These are phyloP conservation scores for Nudaria mundana DNA, from an alignment of 2,888 invertebrate species.

Conservation along the genomic window DNA sequence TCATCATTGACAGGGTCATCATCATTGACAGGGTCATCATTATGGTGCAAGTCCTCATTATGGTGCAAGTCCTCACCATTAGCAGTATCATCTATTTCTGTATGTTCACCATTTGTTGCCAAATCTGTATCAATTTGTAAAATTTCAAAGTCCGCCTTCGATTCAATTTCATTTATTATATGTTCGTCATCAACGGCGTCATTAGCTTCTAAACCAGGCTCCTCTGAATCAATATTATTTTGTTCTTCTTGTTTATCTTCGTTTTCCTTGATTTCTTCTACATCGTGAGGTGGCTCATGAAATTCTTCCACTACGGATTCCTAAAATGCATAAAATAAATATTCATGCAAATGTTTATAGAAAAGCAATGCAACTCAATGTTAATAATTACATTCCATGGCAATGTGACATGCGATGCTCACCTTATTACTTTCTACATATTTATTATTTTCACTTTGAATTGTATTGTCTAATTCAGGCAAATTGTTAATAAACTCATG, in stretches of 20 bases:
- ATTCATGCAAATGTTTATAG: conserved; percentile 68
- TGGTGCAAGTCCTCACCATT: too few relatives aligned
- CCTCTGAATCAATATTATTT: background rate
- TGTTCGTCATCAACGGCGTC: conserved; percentile 22
- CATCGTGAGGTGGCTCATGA: conserved; percentile 8
- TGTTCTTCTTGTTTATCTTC: conserved; percentile 11
- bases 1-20: too few relatives aligned
- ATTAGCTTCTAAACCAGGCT: conserved; percentile 6
- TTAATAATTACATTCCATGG: conserved; percentile 49
- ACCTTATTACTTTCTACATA: conserved; percentile 53
- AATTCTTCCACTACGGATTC: conserved; percentile 44
- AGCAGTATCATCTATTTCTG: background rate
- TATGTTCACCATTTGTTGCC: background rate
- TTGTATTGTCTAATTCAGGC: conserved; percentile 64
- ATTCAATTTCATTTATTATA: conserved; percentile 14
- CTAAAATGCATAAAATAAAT: conserved; percentile 67
- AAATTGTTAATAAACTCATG: conserved; percentile 68
- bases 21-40: too few relatives aligned
- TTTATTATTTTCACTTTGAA: conserved; percentile 30
- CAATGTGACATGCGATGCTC: conserved; percentile 53
- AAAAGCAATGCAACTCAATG: conserved; percentile 71
- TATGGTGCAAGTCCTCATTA: too few relatives aligned
- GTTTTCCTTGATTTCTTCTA: conserved; percentile 22
- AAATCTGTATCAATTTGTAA: conserved; percentile 7
- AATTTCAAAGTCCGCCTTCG: conserved; percentile 22